Evolutionary conservation across 2,888 invertebrate genomes (phyloP), one percentile per base, ranked within the genome.

Genomic region (Noctua comes): DNA sequence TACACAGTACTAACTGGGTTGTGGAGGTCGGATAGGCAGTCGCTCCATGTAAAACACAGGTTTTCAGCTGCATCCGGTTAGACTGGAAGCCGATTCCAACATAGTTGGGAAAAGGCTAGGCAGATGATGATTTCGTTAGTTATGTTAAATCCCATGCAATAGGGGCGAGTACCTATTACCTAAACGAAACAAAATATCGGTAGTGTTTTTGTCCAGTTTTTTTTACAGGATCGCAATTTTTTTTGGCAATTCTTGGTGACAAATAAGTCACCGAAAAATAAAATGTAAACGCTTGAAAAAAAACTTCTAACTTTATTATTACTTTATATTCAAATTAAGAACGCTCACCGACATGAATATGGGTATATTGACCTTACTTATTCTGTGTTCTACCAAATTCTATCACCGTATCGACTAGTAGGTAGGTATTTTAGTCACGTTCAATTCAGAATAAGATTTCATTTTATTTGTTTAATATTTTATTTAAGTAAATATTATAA

Each of bases 361-460:
- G 76, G 36, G 85, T 87, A 7, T 73, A 66, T 85, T 84, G 84
- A 84, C 84, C 81, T 68, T 27, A 65, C 40, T 24, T 40, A 59
- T 40, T 85, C 64, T 18, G 24, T 40, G 10, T 62, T 75, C 27
- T 54, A 73, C n/a, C n/a, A 16, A 62, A 68, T 71, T 66, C 43
- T 71, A 48, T 51, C 57, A n/a, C 57, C 36, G 18, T 27, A 40
- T 13, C 51, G 21, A 51, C 27, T 4, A 10, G 21, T 40, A 40
- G 40, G 40, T 43, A 83, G 40, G 40, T 43, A 83, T 77, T 66
- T 59, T 77, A 83, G 16, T 77, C 66, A 77, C 84, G 59, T 57
- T 43, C 24, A 18, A 54, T 24, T 7, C 24, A 31, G 16, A 65
- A 65, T 76, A 59, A 13, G 27, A 64, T 43, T 59, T 36, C 0